These are phyloP conservation scores for Xiphophorus couchianus DNA, from an alignment of 2,113 vertebrate species.

Conservation along the genomic window DNA sequence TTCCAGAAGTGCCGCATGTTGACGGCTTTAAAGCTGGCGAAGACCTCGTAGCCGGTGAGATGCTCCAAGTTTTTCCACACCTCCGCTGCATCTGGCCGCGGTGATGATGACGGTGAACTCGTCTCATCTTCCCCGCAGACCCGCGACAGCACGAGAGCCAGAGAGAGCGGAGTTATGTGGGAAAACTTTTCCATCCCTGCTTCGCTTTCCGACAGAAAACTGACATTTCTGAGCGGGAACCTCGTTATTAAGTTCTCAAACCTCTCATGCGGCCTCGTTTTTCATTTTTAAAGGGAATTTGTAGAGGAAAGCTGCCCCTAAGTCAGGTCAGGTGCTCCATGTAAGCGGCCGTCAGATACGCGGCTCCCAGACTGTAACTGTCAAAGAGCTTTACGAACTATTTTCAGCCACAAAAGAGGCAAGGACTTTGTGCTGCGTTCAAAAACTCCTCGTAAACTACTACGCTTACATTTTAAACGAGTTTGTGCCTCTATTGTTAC, in stretches of 20 bases:
- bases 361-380: slow-evolving; percentile 23
- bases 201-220: not conserved
- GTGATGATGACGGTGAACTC: not conserved
- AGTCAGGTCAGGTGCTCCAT: not conserved
- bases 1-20: slow-evolving; percentile 98
- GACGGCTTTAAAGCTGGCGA: slow-evolving; percentile 92
- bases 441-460: slow-evolving; percentile 44
- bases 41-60: slow-evolving; percentile 90
- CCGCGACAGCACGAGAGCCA: slow-evolving; percentile 89
- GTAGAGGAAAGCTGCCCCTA: not conserved
- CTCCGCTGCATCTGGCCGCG: not conserved
- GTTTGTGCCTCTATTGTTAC: not conserved
- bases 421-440: slow-evolving; percentile 65
- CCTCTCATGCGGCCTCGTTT: not conserved
- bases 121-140: slow-evolving; percentile 45
- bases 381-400: slow-evolving; percentile 46
- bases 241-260: not conserved
- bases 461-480: not conserved
- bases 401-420: slow-evolving; percentile 42
- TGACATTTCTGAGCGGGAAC: not conserved
- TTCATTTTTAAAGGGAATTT: not conserved
- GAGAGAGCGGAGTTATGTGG: slow-evolving; percentile 89
- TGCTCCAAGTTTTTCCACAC: slow-evolving; percentile 65
- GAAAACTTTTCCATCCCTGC: slow-evolving; percentile 82
- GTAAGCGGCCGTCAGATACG: not conserved